A percentile compares a stretch with the other conserved stretches of the same genome.
Conservation (phyloP, 2,113 vertebrate genomes). For the Corynorhinus townsendii region DNA sequence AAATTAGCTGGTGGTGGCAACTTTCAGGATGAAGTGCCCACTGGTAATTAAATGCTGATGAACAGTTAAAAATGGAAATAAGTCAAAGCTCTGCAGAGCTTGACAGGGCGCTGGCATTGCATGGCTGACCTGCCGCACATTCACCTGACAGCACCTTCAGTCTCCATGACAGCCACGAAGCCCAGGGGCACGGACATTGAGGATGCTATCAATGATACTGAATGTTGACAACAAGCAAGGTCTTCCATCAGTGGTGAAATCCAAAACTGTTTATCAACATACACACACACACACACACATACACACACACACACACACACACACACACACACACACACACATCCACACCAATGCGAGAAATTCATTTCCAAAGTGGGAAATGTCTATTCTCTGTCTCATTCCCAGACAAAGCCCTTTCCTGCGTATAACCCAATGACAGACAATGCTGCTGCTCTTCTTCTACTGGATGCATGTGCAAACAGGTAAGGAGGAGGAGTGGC, state of each 20-base stretch:
- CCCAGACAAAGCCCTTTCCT: neutral
- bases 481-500: neutral
- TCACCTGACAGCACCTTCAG: neutral
- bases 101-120: neutral
- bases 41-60: slow-evolving; percentile 38
- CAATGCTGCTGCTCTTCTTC: neutral
- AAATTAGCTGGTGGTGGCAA: neutral
- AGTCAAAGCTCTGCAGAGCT: neutral
- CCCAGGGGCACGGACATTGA: neutral
- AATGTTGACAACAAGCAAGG: neutral
- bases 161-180: neutral
- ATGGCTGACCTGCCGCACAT: neutral
- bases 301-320: accelerated
- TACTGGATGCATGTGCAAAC: neutral
- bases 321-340: neutral
- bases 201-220: neutral
- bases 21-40: neutral
- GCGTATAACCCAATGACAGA: neutral
- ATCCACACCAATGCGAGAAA: neutral
- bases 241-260: neutral
- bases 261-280: neutral
- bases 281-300: neutral
- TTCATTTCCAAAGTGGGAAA: slow-evolving; percentile 26
- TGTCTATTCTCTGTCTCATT: neutral
- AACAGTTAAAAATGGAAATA: neutral